Evolutionary conservation across 35 echinoderm and acorn worm species (phyloP), one percentile per base, ranked within the genome.

Genomic region (Anneissia japonica): DNA sequence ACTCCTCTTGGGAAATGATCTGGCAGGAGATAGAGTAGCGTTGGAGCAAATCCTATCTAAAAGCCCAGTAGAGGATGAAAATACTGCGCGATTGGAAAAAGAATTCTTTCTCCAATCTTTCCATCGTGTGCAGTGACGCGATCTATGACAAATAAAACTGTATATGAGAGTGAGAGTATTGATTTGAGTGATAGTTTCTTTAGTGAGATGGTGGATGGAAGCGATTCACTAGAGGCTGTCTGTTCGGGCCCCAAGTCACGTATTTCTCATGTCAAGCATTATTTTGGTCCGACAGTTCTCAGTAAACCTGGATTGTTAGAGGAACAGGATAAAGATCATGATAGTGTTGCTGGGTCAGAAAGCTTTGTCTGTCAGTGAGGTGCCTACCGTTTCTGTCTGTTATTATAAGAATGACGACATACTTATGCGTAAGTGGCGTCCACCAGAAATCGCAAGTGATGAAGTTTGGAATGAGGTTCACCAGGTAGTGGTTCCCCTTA

Each of bases 401-500:
- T 88, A 37, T 88, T 81, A 81, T 64, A 21, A 51, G 36, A 81
- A 74, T 36, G 26, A 75, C 14, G 77, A 30, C 12, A 37, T 81
- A 37, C 76, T 88, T 14, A 81, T 73, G 41, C 6, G 43, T 32
- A 88, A 81, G 43, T 88, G 86, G 40, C 81, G 76, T 45, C 86
- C 72, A 51, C 86, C 41, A 35, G 77, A 81, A n/a, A 43, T 81
- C n/a, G 13, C 77, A 17, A 28, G 13, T 81, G 33, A 5, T 9
- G 76, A 87, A 21, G 76, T 77, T 43, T 88, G 75, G 86, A 80
- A 41, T 38, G 26, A 81, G 31, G 6, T 39, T 31, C 86, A 81
- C 34, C 86, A 72, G 46, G 38, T 87, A 30, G 85, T 87, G 26
- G 85, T 87, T 45, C 85, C 85, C 21, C 40, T 80, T 34, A 79